Base-by-base conservation (phyloP, 2,797 vertebrate genomes). In the Amniataba percoides region DNA sequence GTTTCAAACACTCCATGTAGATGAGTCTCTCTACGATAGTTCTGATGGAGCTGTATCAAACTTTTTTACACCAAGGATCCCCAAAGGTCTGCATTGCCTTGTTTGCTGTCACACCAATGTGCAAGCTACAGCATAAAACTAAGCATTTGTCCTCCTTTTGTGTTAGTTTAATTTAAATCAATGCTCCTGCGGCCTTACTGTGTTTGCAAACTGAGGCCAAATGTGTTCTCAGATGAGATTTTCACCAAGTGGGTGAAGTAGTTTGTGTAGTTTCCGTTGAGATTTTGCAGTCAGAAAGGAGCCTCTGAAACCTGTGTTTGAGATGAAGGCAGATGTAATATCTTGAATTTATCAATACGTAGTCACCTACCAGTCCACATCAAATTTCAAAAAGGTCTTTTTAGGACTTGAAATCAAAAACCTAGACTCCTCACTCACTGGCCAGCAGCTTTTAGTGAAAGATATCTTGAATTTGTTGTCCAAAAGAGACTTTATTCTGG, bases 1-100 rank as follows among this genome's bases (percentile, higher is more conserved):
- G 57, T 58, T 71, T 74, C 39, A n/a, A 60, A 59, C 71, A 40
- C 51, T 27, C 45, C 27, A 58, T 49, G 49, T 15, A 53, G 49
- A 68, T 64, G n/a, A 61, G 65, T 46, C 39, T 51, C 18, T 45
- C 11, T 43, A 0, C 4, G 36, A 21, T 62, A 36, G 21, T 49
- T 61, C 56, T 53, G 42, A 51, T 64, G 8, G 65, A 48, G 12
- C 12, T 10, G 1, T 45, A 63, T 76, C 31, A 45, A 60, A 60
- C 40, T 31, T 34, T 9, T 66, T 36, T n/a, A 57, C 36, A 46
- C 48, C 23, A 43, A 56, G 2, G 15, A 67, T 27, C 23, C 31
- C 9, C 6, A 8, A 42, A 45, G 52, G 43, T 11, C 36, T 16
- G 2, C 25, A 58, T 5, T 58, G 8, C 21, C 25, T 43, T 53